A percentile compares a stretch with the other conserved stretches of the same genome.
Conservation (phyloP, 1,140 invertebrate genomes). For the Palaemon carinicauda region DNA sequence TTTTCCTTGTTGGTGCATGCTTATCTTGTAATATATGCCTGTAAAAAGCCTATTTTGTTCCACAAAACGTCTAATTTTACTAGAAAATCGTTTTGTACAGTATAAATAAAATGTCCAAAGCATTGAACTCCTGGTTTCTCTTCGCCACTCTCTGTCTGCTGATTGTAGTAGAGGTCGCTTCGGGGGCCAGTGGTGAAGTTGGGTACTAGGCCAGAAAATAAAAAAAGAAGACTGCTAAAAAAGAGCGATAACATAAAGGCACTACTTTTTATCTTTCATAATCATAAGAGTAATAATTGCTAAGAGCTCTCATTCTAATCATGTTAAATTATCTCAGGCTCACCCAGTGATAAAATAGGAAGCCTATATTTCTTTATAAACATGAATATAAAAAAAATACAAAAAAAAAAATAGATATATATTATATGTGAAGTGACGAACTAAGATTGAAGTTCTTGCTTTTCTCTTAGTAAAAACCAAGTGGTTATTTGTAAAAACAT, state of each 20-base stretch:
- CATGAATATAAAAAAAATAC: no score
- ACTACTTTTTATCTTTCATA: background rate
- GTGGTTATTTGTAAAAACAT: no score
- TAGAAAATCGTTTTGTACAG: conserved; percentile 57
- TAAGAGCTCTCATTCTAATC: no score
- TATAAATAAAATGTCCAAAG: conserved; percentile 55
- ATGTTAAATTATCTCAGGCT: no score
- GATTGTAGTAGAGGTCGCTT: background rate
- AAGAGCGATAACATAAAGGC: background rate
- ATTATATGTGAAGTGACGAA: no score
- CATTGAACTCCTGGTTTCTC: conserved; percentile 50
- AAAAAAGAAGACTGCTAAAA: background rate
- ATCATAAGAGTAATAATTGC: no score
- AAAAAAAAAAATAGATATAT: no score
- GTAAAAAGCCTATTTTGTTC: conserved; percentile 56
- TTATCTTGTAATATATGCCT: conserved; percentile 57
- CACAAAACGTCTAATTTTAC: conserved; percentile 57
- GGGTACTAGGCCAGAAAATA: background rate
- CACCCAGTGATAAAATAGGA: no score
- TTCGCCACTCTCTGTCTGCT: conserved; percentile 26
- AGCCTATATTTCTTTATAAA: no score
- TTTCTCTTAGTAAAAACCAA: no score
- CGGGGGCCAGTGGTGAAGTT: conserved; percentile 36
- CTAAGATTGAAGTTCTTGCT: no score
- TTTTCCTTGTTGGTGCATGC: conserved; percentile 55